These are phyloP conservation scores for Drosophila nigrodunni DNA, from an alignment of 1,140 invertebrate genomes.

Conservation along the genomic window DNA sequence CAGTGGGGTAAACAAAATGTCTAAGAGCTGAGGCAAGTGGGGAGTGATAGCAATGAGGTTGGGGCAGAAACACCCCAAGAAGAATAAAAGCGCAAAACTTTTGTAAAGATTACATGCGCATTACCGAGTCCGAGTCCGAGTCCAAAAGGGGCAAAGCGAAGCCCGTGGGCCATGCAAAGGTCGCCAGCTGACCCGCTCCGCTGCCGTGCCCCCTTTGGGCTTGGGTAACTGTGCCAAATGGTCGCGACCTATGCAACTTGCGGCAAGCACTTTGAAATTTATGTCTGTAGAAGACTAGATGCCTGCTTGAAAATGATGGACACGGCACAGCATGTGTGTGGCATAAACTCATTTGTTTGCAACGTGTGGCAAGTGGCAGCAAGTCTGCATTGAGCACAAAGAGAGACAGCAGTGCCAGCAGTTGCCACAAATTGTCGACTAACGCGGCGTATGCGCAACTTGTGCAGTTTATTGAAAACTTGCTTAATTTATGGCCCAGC, in stretches of 20 bases:
- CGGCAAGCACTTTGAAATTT: slow-evolving; percentile 67
- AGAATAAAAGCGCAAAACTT: slow-evolving; percentile 51
- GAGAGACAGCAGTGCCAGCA: neutral
- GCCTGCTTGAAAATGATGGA: slow-evolving; percentile 1
- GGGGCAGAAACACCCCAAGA: slow-evolving; percentile 7
- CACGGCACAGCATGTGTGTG: slow-evolving; percentile 19
- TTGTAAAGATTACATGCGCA: slow-evolving; percentile 71
- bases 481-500: slow-evolving; percentile 66
- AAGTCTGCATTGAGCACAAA: neutral
- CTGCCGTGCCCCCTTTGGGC: neutral
- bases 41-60: too few relatives aligned
- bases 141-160: slow-evolving; percentile 29
- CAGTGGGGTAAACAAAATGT: neutral
- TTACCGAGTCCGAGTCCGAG: slow-evolving; percentile 48
- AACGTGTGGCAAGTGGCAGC: slow-evolving; percentile 22
- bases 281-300: slow-evolving; percentile 15
- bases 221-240: slow-evolving; percentile 32
- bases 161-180: slow-evolving; percentile 48
- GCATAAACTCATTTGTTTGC: too few relatives aligned
- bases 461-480: slow-evolving; percentile 80
- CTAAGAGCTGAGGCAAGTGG: neutral
- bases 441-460: slow-evolving; percentile 72
- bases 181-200: neutral
- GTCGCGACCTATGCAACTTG: slow-evolving; percentile 53
- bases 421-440: slow-evolving; percentile 35